These are phyloP conservation scores for Dissostichus mawsoni DNA, from an alignment of 2,113 vertebrate genomes.

Conservation along the genomic window DNA sequence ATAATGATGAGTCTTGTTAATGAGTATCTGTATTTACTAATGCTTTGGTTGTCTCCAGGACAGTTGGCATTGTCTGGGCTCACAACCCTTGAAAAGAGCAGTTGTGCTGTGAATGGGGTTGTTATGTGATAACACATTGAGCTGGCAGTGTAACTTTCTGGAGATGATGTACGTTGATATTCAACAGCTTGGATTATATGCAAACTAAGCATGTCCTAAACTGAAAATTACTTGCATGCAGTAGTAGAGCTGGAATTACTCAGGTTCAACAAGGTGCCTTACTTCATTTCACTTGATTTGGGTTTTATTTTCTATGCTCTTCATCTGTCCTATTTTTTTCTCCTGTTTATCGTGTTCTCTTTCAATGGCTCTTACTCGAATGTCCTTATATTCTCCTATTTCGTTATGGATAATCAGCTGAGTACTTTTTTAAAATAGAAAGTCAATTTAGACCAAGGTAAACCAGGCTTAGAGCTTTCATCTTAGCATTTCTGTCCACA, in stretches of 20 bases:
- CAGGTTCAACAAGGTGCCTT: conserved; percentile 43
- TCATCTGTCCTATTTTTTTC: conserved; percentile 1
- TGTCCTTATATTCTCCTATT: neutral
- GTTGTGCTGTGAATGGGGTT: conserved; percentile 39
- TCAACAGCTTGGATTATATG: conserved; percentile 51
- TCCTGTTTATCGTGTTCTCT: neutral
- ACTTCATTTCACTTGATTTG: conserved; percentile 37
- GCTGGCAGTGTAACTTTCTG: conserved; percentile 38
- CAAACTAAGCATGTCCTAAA: conserved; percentile 55
- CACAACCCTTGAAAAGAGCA: conserved; percentile 46
- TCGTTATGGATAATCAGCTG: neutral
- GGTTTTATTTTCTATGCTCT: conserved; percentile 24
- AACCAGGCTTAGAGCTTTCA: neutral
- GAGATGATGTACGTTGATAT: conserved; percentile 53
- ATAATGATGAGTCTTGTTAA: conserved; percentile 33
- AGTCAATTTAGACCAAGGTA: neutral
- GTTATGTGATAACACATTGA: conserved; percentile 43
- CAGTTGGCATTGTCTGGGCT: conserved; percentile 54
- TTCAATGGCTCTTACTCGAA: neutral
- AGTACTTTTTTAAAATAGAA: neutral
- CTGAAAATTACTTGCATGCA: conserved; percentile 51
- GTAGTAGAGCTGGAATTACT: conserved; percentile 55
- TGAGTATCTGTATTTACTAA: conserved; percentile 48
- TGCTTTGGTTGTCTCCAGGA: conserved; percentile 30
- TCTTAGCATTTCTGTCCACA: neutral